phyloP scores from a whole-genome alignment of 2,888 invertebrate species.

The Platerodrilus igneus region DNA sequence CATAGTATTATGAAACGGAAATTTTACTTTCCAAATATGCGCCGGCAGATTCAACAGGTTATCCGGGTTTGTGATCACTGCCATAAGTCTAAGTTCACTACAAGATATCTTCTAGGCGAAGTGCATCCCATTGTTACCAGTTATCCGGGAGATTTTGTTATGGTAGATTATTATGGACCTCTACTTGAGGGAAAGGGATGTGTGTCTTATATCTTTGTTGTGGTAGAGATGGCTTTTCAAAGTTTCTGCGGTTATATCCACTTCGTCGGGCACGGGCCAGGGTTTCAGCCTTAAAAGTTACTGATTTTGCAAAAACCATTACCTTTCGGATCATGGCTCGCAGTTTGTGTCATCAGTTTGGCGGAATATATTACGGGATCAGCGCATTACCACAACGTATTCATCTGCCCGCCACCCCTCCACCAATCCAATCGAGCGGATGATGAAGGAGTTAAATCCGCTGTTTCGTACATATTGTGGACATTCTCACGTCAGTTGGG shows the following conservation, averaged over 20 bases:
- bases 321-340: slow-evolving; percentile 23
- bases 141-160: too few species aligned
- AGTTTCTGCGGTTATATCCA: slow-evolving; percentile 28
- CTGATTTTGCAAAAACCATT: slow-evolving; percentile 8
- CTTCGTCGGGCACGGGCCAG: slow-evolving; percentile 23
- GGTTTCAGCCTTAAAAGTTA: slow-evolving; percentile 14
- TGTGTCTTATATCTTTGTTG: slow-evolving; percentile 27
- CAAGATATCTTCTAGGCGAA: too few species aligned
- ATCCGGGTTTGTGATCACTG: too few species aligned
- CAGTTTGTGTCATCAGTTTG: slow-evolving; percentile 26
- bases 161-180: too few species aligned
- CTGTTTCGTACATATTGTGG: slow-evolving; percentile 22
- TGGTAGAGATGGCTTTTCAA: slow-evolving; percentile 29
- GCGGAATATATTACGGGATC: slow-evolving; percentile 9
- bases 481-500: slow-evolving; percentile 20
- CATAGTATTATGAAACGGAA: too few species aligned
- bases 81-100: too few species aligned
- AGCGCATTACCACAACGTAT: slow-evolving; percentile 11
- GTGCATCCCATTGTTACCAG: too few species aligned
- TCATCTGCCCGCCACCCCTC: slow-evolving; percentile 24
- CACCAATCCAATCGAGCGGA: slow-evolving; percentile 27
- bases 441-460: slow-evolving; percentile 27
- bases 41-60: too few species aligned
- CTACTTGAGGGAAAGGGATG: slow-evolving; percentile 17
- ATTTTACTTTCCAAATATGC: too few species aligned